Evolutionary conservation across 2,888 invertebrate genomes (phyloP).

Genomic region (Craniophora ligustri): DNA sequence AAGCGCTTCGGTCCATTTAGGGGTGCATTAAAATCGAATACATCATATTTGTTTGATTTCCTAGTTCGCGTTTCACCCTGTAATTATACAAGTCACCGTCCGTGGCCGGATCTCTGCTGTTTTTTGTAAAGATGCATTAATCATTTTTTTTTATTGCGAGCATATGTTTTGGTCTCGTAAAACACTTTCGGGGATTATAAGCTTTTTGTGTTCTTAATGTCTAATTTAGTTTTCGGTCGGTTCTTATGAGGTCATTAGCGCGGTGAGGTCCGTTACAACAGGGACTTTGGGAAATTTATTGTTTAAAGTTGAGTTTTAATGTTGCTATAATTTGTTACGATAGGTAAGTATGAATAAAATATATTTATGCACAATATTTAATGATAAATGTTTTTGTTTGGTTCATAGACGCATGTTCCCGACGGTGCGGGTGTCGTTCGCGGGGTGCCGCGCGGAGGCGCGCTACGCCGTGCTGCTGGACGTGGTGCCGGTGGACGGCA

Average conservation of each 20-base stretch:
- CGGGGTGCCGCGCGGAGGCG: conserved; percentile 93
- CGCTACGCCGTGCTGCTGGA: conserved; percentile 98
- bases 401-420: conserved; percentile 95
- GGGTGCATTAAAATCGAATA: conserved; percentile 89
- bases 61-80: conserved; percentile 87
- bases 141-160: conserved; percentile 86
- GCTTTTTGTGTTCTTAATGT: conserved; percentile 82
- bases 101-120: conserved; percentile 81
- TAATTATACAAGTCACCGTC: conserved; percentile 88
- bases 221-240: conserved; percentile 82
- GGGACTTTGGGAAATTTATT: conserved; percentile 65
- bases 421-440: conserved; percentile 97
- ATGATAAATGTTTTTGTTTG: conserved; percentile 23
- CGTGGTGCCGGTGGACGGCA: conserved; percentile 98
- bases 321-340: conserved; percentile 70
- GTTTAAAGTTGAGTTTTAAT: conserved; percentile 67
- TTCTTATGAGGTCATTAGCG: conserved; percentile 83
- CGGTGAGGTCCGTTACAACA: conserved; percentile 66
- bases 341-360: conserved; percentile 46
- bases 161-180: conserved; percentile 85
- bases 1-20: conserved; percentile 87
- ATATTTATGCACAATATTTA: conserved; percentile 18
- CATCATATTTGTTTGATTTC: conserved; percentile 90
- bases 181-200: conserved; percentile 82
- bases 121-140: conserved; percentile 86